Evolutionary conservation across 2,113 vertebrate genomes (phyloP).

Genomic region (Ictalurus punctatus): DNA sequence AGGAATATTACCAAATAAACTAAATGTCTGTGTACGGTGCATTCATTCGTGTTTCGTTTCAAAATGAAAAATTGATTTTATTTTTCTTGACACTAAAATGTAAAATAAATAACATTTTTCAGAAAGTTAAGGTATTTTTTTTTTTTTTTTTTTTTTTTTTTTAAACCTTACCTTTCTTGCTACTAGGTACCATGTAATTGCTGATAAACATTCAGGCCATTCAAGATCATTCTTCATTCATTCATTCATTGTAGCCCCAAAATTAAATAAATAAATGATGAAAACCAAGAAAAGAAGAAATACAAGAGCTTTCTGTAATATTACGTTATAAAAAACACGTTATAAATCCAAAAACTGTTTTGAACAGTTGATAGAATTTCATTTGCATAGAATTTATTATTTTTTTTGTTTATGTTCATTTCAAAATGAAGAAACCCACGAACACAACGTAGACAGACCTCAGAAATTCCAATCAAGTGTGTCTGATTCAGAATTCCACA

Average conservation of each 20-base stretch:
- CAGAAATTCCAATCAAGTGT: not conserved
- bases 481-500: conserved; percentile 36
- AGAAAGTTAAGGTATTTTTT: not conserved
- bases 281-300: not conserved
- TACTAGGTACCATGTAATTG: not conserved
- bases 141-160: not conserved
- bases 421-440: not conserved
- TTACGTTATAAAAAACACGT: not conserved
- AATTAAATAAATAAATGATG: not conserved
- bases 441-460: not conserved
- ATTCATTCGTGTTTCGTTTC: not conserved
- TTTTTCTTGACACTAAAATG: not conserved
- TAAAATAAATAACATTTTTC: not conserved
- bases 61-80: not conserved
- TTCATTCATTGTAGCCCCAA: not conserved
- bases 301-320: not conserved
- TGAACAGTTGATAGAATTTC: not conserved
- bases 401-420: not conserved
- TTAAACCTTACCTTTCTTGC: not conserved
- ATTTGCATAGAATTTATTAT: not conserved
- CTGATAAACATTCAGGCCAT: not conserved
- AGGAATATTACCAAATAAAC: not conserved
- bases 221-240: not conserved
- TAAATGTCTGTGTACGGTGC: not conserved
- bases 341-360: not conserved